These are phyloP conservation scores for Takifugu flavidus DNA, from an alignment of 2,113 vertebrate genomes.

Conservation along the genomic window DNA sequence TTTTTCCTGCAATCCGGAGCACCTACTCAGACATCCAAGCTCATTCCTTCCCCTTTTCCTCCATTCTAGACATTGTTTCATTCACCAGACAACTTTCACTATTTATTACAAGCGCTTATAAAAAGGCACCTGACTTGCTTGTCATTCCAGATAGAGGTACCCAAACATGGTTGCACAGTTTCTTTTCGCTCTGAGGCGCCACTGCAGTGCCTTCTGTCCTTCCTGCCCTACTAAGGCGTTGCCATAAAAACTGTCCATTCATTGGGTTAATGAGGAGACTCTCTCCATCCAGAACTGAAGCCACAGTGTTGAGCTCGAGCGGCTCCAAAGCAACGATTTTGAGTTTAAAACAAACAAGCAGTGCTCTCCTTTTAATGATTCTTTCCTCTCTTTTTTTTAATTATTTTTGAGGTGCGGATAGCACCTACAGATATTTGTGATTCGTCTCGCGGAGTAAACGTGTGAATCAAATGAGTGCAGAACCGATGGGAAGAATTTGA, in stretches of 20 bases:
- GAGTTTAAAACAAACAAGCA: slow-evolving; percentile 51
- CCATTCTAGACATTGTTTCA: slow-evolving; percentile 32
- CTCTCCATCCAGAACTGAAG: too few species aligned
- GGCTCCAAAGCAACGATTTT: slow-evolving; percentile 36
- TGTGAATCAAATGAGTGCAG: background rate
- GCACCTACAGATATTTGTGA: slow-evolving; percentile 61
- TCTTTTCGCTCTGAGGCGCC: slow-evolving; percentile 57
- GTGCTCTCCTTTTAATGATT: slow-evolving; percentile 62
- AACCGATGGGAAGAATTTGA: slow-evolving; percentile 45
- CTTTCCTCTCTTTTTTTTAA: slow-evolving; percentile 29
- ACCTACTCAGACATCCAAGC: slow-evolving; percentile 20
- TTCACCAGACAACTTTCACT: slow-evolving; percentile 51
- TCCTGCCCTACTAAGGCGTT: slow-evolving; percentile 32
- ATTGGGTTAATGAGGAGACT: slow-evolving; percentile 24
- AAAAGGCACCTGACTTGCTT: slow-evolving; percentile 47
- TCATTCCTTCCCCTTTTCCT: slow-evolving; percentile 21
- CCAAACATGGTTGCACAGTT: slow-evolving; percentile 48
- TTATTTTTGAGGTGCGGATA: slow-evolving; percentile 58
- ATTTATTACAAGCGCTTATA: slow-evolving; percentile 70
- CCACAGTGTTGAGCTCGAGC: slow-evolving; percentile 6
- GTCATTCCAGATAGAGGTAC: slow-evolving; percentile 62
- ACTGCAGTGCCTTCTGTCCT: slow-evolving; percentile 58
- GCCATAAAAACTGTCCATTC: slow-evolving; percentile 21
- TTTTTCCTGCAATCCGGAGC: background rate
- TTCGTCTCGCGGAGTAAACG: slow-evolving; percentile 48